Conservation (phyloP, 2,797 vertebrate genomes). For the Alfaro cultratus region DNA sequence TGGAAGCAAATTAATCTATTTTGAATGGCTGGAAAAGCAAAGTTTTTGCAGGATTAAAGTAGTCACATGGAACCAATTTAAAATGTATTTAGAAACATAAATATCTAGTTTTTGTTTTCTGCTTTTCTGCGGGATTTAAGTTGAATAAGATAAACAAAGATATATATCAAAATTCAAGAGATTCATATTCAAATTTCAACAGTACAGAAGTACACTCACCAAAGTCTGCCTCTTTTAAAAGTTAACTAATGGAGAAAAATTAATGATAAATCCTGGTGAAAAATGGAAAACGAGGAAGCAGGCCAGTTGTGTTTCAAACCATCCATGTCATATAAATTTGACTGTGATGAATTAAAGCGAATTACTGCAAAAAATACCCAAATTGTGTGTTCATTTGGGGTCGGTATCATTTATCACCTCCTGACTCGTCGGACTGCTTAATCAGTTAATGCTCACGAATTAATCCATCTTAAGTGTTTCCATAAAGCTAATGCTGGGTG, state of each 20-base stretch:
- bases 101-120: background rate
- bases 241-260: conserved; percentile 70
- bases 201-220: conserved; percentile 15
- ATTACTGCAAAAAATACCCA: conserved; percentile 67
- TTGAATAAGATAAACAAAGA: background rate
- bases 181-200: background rate
- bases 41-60: background rate
- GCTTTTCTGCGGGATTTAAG: background rate
- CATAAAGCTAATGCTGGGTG: conserved; percentile 55
- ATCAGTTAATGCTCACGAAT: conserved; percentile 75
- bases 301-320: conserved; percentile 59
- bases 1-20: background rate
- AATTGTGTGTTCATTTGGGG: conserved; percentile 73
- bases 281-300: conserved; percentile 48
- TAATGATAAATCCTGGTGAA: conserved; percentile 73
- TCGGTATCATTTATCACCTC: conserved; percentile 77
- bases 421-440: conserved; percentile 73
- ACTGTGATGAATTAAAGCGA: conserved; percentile 79
- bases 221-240: conserved; percentile 40
- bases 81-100: background rate
- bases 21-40: background rate
- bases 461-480: conserved; percentile 74
- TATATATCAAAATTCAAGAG: background rate
- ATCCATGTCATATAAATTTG: conserved; percentile 77
- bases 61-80: background rate